phyloP scores from a whole-genome alignment of 35 echinoderm and acorn worm species.

The Hemicentrotus pulcherrimus region DNA sequence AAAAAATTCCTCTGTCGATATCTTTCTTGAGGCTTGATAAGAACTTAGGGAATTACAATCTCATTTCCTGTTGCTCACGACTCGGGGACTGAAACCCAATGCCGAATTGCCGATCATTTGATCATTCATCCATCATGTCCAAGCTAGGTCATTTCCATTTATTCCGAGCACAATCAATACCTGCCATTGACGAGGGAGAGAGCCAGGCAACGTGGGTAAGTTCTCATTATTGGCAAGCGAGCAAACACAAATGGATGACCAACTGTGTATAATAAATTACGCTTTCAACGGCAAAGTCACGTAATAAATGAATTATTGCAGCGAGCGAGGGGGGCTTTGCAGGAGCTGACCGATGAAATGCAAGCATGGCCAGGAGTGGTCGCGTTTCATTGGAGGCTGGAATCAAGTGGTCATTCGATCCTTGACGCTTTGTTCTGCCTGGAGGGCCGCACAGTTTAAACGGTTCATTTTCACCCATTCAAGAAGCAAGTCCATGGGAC shows the following conservation, averaged over 20 bases:
- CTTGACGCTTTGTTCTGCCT: background rate
- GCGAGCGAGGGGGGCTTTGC: background rate
- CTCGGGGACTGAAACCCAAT: background rate
- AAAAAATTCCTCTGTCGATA: background rate
- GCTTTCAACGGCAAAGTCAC: background rate
- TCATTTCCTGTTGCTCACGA: conserved; percentile 8
- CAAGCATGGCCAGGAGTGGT: background rate
- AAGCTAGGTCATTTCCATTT: background rate
- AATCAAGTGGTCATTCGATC: conserved; percentile 17
- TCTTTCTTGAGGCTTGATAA: background rate
- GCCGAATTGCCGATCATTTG: background rate
- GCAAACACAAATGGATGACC: conserved; percentile 16
- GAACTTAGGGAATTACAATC: background rate
- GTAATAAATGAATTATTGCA: background rate
- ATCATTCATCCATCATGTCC: background rate
- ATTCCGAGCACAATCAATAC: background rate
- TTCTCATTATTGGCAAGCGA: background rate
- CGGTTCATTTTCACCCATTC: background rate
- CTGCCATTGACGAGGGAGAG: background rate
- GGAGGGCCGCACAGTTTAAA: background rate
- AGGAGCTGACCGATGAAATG: background rate
- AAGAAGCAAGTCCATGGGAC: background rate
- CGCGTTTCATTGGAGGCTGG: conserved; percentile 7
- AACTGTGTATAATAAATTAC: background rate
- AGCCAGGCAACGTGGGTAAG: background rate